These are phyloP conservation scores for Crax fasciolata DNA, from an alignment of 2,797 vertebrate genomes.

Conservation along the genomic window DNA sequence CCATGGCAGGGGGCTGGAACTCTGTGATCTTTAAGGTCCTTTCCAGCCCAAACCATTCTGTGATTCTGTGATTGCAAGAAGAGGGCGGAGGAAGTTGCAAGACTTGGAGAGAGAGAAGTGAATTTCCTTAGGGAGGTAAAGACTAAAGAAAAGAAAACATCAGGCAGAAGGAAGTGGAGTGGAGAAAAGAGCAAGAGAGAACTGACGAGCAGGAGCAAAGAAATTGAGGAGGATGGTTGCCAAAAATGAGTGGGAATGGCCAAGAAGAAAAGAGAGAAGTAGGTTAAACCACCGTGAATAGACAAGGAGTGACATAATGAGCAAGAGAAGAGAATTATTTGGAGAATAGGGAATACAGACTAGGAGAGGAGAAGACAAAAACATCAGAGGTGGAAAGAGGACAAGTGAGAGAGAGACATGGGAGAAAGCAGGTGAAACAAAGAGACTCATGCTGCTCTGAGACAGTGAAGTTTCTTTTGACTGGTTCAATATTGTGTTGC, in stretches of 20 bases:
- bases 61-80: neutral
- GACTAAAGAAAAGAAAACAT: neutral
- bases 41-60: neutral
- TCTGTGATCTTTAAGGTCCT: neutral
- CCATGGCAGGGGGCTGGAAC: neutral
- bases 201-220: neutral
- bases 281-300: neutral
- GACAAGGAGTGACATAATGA: neutral
- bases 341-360: neutral
- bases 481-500: constrained; percentile 28
- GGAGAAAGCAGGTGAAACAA: constrained; percentile 46
- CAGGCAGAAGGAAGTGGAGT: neutral
- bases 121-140: neutral
- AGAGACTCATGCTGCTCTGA: neutral
- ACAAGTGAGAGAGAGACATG: neutral
- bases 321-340: neutral
- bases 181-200: neutral
- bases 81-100: neutral
- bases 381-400: neutral
- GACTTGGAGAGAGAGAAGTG: neutral
- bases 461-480: constrained; percentile 39
- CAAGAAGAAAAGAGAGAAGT: neutral
- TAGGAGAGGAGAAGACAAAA: neutral
- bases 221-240: neutral
- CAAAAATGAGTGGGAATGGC: neutral